A percentile compares a stretch with the other conserved stretches of the same genome.
Conservation (phyloP, 2,113 vertebrate genomes). For the Oncorhynchus clarkii region DNA sequence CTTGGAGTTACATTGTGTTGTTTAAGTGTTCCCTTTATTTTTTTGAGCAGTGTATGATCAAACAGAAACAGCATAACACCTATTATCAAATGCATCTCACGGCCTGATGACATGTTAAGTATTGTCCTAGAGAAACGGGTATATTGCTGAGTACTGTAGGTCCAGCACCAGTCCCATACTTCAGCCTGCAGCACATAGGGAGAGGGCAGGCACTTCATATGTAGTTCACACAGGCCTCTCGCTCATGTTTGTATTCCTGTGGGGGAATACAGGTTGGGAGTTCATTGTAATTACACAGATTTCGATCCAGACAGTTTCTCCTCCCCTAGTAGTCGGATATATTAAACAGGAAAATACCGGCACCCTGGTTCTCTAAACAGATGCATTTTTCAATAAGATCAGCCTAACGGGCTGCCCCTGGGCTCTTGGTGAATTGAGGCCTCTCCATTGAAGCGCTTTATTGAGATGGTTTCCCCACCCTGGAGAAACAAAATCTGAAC, state of each 20-base stretch:
- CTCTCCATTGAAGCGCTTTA: constrained; percentile 4
- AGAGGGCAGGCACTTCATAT: constrained; percentile 36
- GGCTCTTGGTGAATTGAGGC: constrained; percentile 20
- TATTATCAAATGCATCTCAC: neutral
- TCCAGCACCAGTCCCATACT: constrained; percentile 1
- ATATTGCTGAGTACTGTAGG: neutral
- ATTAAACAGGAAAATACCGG: constrained; percentile 39
- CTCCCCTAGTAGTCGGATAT: constrained; percentile 9
- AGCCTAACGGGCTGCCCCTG: constrained; percentile 34
- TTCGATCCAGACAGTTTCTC: constrained; percentile 41
- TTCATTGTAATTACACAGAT: constrained; percentile 34
- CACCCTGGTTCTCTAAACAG: constrained; percentile 37
- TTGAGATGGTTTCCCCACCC: no score
- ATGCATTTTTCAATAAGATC: constrained; percentile 36
- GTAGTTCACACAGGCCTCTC: constrained; percentile 45
- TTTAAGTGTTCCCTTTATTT: no score
- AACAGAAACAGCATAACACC: neutral
- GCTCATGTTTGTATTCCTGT: constrained; percentile 32
- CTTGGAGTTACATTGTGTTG: no score
- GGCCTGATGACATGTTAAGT: neutral
- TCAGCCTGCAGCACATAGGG: neutral
- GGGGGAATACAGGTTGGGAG: constrained; percentile 32
- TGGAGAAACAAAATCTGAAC: neutral
- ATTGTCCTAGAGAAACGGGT: constrained; percentile 3
- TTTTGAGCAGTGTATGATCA: neutral